These are phyloP conservation scores for Epizoanthus stellaris DNA, from an alignment of 92 coral and sea anemone species.

Conservation along the genomic window DNA sequence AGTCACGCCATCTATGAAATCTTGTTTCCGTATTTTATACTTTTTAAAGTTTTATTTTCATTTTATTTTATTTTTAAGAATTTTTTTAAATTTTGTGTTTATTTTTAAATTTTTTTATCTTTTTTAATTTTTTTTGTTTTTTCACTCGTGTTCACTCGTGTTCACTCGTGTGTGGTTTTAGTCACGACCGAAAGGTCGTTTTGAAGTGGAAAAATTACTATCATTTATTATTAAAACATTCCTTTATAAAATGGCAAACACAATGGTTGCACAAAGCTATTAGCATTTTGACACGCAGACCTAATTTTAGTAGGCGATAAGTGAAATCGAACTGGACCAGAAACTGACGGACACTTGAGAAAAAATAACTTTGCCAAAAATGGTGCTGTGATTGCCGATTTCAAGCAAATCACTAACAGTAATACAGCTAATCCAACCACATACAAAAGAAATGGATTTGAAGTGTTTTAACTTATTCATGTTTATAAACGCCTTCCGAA, in stretches of 20 bases:
- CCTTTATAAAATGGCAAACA: slow-evolving; percentile 9
- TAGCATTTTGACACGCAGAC: neutral
- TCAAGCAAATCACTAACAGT: neutral
- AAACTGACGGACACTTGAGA: neutral
- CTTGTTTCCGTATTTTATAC: too few species aligned
- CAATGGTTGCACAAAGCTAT: neutral
- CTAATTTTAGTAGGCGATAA: neutral
- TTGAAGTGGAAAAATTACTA: neutral
- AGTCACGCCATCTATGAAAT: too few species aligned
- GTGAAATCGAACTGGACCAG: neutral
- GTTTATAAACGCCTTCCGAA: slow-evolving; percentile 6
- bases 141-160: too few species aligned
- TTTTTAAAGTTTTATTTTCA: too few species aligned
- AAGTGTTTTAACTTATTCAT: slow-evolving; percentile 32
- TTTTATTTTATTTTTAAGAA: too few species aligned
- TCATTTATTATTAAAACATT: slow-evolving; percentile 23
- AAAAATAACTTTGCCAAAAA: neutral
- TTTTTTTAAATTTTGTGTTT: too few species aligned
- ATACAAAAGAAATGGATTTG: neutral
- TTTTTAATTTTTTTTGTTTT: too few species aligned
- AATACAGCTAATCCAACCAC: slow-evolving; percentile 1
- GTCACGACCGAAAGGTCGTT: slow-evolving; percentile 8
- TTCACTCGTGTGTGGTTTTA: too few species aligned
- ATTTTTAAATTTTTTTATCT: too few species aligned
- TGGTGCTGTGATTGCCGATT: neutral